Base-by-base conservation (phyloP, 2,113 vertebrate species). In the Bos javanicus region DNA sequence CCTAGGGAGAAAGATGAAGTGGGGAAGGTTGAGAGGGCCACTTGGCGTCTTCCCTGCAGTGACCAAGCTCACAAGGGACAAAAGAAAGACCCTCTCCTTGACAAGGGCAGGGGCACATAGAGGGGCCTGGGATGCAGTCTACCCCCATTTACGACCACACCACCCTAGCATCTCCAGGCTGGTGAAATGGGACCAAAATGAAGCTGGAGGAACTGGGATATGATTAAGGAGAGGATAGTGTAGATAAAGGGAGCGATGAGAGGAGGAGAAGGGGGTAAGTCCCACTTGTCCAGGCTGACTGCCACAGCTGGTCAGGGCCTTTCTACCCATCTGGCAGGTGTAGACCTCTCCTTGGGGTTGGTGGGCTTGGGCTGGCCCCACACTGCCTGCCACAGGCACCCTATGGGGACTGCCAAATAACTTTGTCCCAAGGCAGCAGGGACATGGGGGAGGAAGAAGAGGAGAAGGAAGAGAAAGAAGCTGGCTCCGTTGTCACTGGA, bases 381-480 rank as follows among this genome's bases (percentile, higher is more conserved):
- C 54, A 50, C 12, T 0, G 7, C 30, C 84, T 76, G 80, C 11
- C 57, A 13, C 1, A 1, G 54, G 28, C 56, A 28, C 62, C 78
- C 52, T n/a, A 10, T 12, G 8, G 33, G 74, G 46, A 43, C 30
- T 54, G 87, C 36, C 64, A 25, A 7, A 7, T 6, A 8, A 23
- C 60, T 25, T n/a, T 39, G 60, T 50, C 67, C 60, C 3, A 16
- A 5, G 8, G 43, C 78, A 16, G 10, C 10, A 28, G 46, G 26
- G 4, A n/a, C 30, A 1, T 0, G 1, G 36, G n/a, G 21, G 2
- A 39, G 36, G 33, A 23, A 5, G 19, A 28, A 19, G 36, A 23
- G 33, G 17, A 28, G 15, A 4, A 23, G 30, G 71, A 48, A 28
- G 56, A 48, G 48, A 84, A 62, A 23, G 12, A n/a, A 19, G 17